Base-by-base conservation (phyloP, 2,888 invertebrate genomes). In the Agonopterix subpropinquella region DNA sequence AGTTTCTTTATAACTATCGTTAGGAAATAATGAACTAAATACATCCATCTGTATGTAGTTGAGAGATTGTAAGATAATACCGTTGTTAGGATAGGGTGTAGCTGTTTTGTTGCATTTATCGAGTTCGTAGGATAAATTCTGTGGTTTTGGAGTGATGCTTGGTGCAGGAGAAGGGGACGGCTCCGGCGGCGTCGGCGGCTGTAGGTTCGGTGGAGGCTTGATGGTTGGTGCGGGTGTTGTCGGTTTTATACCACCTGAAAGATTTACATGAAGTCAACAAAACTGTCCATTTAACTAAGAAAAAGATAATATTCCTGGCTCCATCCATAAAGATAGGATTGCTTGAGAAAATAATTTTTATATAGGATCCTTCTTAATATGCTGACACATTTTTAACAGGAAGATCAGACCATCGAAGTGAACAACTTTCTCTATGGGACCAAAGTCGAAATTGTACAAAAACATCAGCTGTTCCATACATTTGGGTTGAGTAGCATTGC, bases 41-140 rank as follows among this genome's bases (percentile, higher is more conserved):
- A 81, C 83, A 73, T 88, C 88, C 82, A 89, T 84, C 64, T 89
- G 84, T 51, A 89, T 85, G 54, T 88, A 89, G 58, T 89, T 89
- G 1, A 89, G 71, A 18, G 89, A 88, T 53, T 85, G 77, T 10
- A 87, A 66, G 55, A 89, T 80, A 5, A 89, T 56, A 15, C 89
- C 87, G 47, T 77, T 78, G 56, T 85, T 76, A 13, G 89, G 89
- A 52, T 85, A 89, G 15, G 89, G 89, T 35, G 83, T 84, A 18
- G 62, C 43, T 11, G 67, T 52, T 11, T 11, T 42, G 10, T 11
- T 11, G 11, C 8, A 8, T 42, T 42, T 42, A 39, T 39, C 39
- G 28, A 28, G 28, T 28, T 28, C 28, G 28, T 28, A 28, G 39
- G 39, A 39, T n/a, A 9, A 9, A 10, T 41, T 10, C 11, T 41